A percentile compares a stretch with the other conserved stretches of the same genome.
These are phyloP conservation scores for Chondrosia reniformis DNA, from an alignment of 37 sponge, comb jelly and placozoan genomes.

Conservation along the genomic window DNA sequence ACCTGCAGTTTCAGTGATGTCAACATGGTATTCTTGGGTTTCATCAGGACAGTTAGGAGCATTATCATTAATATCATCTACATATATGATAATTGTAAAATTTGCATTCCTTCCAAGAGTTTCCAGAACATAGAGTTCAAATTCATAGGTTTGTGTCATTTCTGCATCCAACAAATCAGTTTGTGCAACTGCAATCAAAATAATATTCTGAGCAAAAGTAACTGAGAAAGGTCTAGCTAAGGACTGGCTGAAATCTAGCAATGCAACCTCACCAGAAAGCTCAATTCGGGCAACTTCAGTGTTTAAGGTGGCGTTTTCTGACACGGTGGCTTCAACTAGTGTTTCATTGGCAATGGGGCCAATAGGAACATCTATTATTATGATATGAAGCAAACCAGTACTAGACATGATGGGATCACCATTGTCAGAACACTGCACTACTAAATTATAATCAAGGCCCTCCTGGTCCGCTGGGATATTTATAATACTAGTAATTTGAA, in stretches of 20 bases:
- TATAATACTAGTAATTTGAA: constrained; percentile 24
- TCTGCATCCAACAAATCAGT: constrained; percentile 50
- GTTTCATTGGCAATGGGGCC: background rate
- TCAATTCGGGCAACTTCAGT: constrained; percentile 31
- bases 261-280: constrained; percentile 13
- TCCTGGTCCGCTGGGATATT: constrained; percentile 31
- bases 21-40: background rate
- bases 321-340: constrained; percentile 27
- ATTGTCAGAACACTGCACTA: constrained; percentile 31
- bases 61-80: constrained; percentile 72
- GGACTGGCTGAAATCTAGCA: constrained; percentile 17
- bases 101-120: constrained; percentile 1
- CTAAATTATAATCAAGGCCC: constrained; percentile 9
- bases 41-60: constrained; percentile 26
- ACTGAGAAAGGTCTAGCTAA: no score
- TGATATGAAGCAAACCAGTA: constrained; percentile 21
- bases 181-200: background rate
- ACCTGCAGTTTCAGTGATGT: background rate
- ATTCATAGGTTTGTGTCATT: constrained; percentile 13
- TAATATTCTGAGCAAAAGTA: constrained; percentile 34
- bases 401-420: constrained; percentile 41
- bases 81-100: constrained; percentile 22
- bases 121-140: constrained; percentile 42
- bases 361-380: constrained; percentile 7
- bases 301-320: constrained; percentile 39